These are phyloP conservation scores for Chloroceryle aenea DNA, from an alignment of 2,113 vertebrate species.

Conservation along the genomic window DNA sequence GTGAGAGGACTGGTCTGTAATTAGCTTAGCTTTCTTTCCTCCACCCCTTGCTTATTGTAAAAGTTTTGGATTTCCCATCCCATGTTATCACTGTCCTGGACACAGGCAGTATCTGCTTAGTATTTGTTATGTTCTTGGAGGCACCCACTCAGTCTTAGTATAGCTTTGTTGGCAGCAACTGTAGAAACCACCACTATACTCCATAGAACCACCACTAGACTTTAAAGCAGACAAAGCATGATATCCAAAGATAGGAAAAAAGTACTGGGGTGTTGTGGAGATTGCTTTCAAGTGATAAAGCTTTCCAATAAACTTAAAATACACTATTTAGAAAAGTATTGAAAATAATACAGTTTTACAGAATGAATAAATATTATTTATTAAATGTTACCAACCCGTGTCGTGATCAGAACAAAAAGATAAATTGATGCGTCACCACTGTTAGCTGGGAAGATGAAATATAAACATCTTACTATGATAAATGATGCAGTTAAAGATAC, in stretches of 20 bases:
- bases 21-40: neutral
- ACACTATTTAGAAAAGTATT: neutral
- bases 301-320: constrained; percentile 3
- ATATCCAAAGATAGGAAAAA: neutral
- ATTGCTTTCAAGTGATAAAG: neutral
- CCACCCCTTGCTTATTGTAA: neutral
- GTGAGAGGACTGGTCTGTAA: neutral
- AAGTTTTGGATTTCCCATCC: neutral
- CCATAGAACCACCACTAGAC: neutral
- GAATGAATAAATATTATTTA: constrained; percentile 44
- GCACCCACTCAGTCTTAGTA: neutral
- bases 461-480: constrained; percentile 46
- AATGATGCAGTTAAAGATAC: constrained; percentile 33
- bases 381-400: neutral
- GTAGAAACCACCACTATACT: neutral
- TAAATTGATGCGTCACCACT: constrained; percentile 34
- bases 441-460: constrained; percentile 58
- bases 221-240: neutral
- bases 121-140: neutral
- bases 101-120: accelerated
- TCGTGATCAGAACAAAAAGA: constrained; percentile 28
- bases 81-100: neutral
- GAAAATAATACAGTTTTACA: constrained; percentile 25
- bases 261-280: neutral
- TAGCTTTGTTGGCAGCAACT: neutral